These are phyloP conservation scores for Nebria brevicollis DNA, from an alignment of 2,888 invertebrate genomes.

Conservation along the genomic window DNA sequence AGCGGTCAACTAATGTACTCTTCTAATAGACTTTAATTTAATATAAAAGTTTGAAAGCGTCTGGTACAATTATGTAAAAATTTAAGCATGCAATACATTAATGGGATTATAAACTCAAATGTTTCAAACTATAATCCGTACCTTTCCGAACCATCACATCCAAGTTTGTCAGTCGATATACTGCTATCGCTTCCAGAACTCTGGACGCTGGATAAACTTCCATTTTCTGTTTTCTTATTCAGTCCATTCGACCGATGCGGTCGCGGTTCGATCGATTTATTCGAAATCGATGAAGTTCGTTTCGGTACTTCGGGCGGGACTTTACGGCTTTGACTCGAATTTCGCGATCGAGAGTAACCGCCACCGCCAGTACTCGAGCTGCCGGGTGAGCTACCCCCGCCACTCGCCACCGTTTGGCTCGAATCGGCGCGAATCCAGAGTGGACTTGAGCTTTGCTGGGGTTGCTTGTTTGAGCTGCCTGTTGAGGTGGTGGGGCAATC, in stretches of 20 bases:
- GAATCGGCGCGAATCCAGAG: slow-evolving; percentile 50
- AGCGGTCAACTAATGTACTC: too few relatives aligned
- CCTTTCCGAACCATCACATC: slow-evolving; percentile 64
- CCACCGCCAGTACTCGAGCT: slow-evolving; percentile 59
- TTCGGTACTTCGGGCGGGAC: slow-evolving; percentile 91
- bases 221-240: slow-evolving; percentile 74
- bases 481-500: too few relatives aligned
- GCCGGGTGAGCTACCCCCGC: slow-evolving; percentile 54
- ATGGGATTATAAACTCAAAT: slow-evolving; percentile 12
- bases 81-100: background rate
- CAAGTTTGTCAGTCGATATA: slow-evolving; percentile 72
- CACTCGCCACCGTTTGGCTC: slow-evolving; percentile 57
- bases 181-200: slow-evolving; percentile 86
- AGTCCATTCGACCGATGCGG: slow-evolving; percentile 69
- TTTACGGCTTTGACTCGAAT: slow-evolving; percentile 62
- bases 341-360: slow-evolving; percentile 50
- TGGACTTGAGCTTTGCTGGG: slow-evolving; percentile 51
- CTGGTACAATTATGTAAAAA: slow-evolving; percentile 20
- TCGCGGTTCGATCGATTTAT: slow-evolving; percentile 66
- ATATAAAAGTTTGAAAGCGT: too few relatives aligned
- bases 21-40: too few relatives aligned
- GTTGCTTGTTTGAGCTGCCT: slow-evolving; percentile 39
- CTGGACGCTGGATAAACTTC: slow-evolving; percentile 87
- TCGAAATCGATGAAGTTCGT: slow-evolving; percentile 77
- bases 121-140: slow-evolving; percentile 54